A percentile compares a stretch with the other conserved stretches of the same genome.
phyloP scores from a whole-genome alignment of 2,888 invertebrate species.

The Liopterus haemorrhoidalis region DNA sequence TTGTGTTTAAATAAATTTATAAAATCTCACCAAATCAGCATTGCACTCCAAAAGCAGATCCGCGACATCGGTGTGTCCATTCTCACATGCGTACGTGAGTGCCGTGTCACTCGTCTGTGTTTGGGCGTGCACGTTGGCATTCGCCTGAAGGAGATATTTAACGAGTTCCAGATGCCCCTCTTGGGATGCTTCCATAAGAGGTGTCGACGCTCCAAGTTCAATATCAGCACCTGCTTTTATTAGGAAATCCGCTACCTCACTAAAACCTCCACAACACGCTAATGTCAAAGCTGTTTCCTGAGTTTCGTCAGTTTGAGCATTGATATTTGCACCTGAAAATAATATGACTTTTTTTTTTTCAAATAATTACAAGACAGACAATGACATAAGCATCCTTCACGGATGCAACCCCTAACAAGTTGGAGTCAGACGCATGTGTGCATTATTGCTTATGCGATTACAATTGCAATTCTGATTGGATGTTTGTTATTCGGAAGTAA shows the following conservation, averaged over 20 bases:
- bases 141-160: constrained; percentile 74
- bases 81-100: constrained; percentile 95
- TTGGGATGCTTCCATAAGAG: constrained; percentile 97
- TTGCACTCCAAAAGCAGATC: constrained; percentile 85
- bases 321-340: constrained; percentile 76
- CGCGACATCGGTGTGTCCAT: constrained; percentile 96
- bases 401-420: background rate
- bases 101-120: constrained; percentile 95
- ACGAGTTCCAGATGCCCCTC: constrained; percentile 95
- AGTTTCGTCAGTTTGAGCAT: constrained; percentile 97
- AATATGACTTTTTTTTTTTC: background rate
- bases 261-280: constrained; percentile 91
- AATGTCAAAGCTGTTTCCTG: constrained; percentile 93
- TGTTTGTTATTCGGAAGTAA: no score
- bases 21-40: constrained; percentile 65
- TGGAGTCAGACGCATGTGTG: no score
- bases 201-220: constrained; percentile 91
- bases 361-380: background rate
- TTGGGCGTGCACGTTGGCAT: constrained; percentile 87
- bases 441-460: no score
- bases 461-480: no score
- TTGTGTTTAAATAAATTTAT: constrained; percentile 3
- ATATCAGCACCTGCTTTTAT: constrained; percentile 92
- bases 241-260: constrained; percentile 91
- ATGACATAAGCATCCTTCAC: background rate